These are phyloP conservation scores for Pipa parva DNA, from an alignment of 2,113 vertebrate species.

Conservation along the genomic window DNA sequence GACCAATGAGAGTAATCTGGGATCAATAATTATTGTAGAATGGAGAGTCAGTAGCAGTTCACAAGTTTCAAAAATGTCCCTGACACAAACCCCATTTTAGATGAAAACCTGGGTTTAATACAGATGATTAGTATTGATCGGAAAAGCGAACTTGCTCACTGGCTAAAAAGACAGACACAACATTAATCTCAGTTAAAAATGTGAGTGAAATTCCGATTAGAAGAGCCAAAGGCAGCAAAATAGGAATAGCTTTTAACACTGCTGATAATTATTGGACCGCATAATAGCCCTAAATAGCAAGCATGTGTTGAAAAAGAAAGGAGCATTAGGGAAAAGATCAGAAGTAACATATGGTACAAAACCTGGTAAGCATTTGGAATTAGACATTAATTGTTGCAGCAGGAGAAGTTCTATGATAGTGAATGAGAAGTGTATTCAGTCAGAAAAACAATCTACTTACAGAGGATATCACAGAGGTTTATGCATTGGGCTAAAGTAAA, in stretches of 20 bases:
- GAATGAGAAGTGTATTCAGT: background rate
- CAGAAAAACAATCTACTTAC: background rate
- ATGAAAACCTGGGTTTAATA: constrained; percentile 26
- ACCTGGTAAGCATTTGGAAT: background rate
- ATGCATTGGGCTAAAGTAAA: no score
- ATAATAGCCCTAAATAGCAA: constrained; percentile 37
- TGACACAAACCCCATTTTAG: background rate
- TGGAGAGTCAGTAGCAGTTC: no score
- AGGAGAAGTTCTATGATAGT: constrained; percentile 1
- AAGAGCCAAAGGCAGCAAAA: constrained; percentile 19
- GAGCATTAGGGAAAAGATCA: constrained; percentile 21
- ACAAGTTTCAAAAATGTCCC: background rate
- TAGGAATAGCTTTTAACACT: constrained; percentile 25
- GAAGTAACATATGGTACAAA: constrained; percentile 22
- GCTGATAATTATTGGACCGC: constrained; percentile 37
- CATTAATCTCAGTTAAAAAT: constrained; percentile 48
- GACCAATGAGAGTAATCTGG: no score
- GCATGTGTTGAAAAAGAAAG: constrained; percentile 25
- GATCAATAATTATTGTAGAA: no score
- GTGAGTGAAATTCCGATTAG: constrained; percentile 39
- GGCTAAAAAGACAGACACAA: constrained; percentile 35
- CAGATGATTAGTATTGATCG: constrained; percentile 47
- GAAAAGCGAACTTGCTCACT: constrained; percentile 38
- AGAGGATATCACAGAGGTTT: background rate
- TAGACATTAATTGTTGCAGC: constrained; percentile 13